These are phyloP conservation scores for Dolomedes plantarius DNA, from an alignment of 2,888 invertebrate species.

Conservation along the genomic window DNA sequence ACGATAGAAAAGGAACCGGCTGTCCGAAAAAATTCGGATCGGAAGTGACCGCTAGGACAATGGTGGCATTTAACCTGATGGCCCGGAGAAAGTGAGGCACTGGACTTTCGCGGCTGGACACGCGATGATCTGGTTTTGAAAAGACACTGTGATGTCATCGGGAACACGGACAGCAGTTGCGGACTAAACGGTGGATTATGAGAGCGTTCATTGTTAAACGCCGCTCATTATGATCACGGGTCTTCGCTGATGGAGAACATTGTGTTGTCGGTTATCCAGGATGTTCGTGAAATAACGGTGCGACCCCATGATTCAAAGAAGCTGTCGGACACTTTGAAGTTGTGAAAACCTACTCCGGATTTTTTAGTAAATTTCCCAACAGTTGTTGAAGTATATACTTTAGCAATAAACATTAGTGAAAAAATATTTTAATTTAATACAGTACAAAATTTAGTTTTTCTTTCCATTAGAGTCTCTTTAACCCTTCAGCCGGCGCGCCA, in stretches of 20 bases:
- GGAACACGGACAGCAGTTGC: slow-evolving; percentile 18
- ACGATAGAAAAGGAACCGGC: background rate
- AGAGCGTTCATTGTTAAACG: slow-evolving; percentile 1
- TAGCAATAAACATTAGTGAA: too few relatives aligned
- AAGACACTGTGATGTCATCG: slow-evolving; percentile 15
- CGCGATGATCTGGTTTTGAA: background rate
- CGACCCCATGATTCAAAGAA: too few relatives aligned
- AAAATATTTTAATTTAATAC: too few relatives aligned
- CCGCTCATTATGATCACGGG: background rate
- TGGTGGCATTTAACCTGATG: slow-evolving; percentile 69
- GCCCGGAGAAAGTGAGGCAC: slow-evolving; percentile 64
- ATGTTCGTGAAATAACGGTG: too few relatives aligned
- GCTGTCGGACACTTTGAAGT: too few relatives aligned
- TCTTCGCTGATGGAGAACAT: background rate
- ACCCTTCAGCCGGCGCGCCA: too few relatives aligned
- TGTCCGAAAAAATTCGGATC: slow-evolving; percentile 37
- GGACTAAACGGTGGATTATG: background rate
- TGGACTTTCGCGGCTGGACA: background rate
- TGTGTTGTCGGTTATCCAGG: too few relatives aligned
- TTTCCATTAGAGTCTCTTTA: too few relatives aligned
- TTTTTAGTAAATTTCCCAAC: too few relatives aligned
- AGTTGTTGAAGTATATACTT: too few relatives aligned
- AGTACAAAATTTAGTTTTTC: too few relatives aligned
- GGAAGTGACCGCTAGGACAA: slow-evolving; percentile 60
- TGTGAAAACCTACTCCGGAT: too few relatives aligned